A percentile compares a stretch with the other conserved stretches of the same genome.
Conservation (phyloP, 2,888 invertebrate genomes). For the Lacanobia oleracea region DNA sequence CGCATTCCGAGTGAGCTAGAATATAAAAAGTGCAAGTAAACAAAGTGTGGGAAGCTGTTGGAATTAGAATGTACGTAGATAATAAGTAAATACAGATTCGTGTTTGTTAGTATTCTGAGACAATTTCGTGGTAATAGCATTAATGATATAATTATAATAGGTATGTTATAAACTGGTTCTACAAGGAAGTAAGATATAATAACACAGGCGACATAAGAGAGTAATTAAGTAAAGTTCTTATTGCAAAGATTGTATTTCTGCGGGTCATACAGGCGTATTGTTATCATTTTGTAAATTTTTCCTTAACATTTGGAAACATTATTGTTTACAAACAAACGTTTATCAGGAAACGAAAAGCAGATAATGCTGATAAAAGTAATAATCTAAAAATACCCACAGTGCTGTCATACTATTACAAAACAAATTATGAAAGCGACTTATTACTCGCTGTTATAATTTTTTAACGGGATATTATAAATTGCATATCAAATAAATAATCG, state of each 20-base stretch:
- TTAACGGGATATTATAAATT: too few species aligned
- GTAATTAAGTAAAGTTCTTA: not conserved
- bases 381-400: not conserved
- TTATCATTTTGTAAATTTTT: not conserved
- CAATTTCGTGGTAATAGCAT: not conserved
- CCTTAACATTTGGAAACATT: not conserved
- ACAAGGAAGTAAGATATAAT: not conserved
- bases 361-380: constrained; percentile 1
- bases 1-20: constrained; percentile 6
- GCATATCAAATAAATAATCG: too few species aligned
- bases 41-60: not conserved
- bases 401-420: not conserved
- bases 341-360: not conserved
- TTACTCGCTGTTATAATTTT: too few species aligned
- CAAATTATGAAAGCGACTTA: too few species aligned
- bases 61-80: not conserved
- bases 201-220: not conserved
- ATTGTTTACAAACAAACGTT: not conserved
- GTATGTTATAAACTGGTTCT: not conserved
- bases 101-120: not conserved
- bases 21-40: not conserved
- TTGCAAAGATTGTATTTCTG: not conserved
- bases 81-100: too few species aligned
- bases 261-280: not conserved
- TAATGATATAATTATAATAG: not conserved